A percentile compares a stretch with the other conserved stretches of the same genome.
Conservation (phyloP, 2,113 vertebrate species). For the Psammodynastes pulverulentus region DNA sequence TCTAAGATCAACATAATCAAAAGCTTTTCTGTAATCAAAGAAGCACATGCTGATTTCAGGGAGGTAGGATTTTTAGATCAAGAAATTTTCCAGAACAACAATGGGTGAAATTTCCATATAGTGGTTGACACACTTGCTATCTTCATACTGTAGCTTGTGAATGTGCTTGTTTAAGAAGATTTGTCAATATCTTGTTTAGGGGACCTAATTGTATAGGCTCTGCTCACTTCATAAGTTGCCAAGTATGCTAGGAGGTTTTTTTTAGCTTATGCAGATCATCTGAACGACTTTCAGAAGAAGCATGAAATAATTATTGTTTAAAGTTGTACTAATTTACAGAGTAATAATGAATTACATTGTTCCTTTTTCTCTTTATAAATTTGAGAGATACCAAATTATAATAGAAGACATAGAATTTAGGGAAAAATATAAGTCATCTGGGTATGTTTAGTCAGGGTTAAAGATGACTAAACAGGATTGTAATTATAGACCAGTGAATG, state of each 20-base stretch:
- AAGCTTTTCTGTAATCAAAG: background rate
- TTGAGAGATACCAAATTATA: background rate
- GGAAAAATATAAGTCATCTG: background rate
- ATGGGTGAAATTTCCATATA: background rate
- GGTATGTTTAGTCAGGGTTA: background rate
- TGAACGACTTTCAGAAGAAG: background rate
- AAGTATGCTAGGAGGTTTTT: background rate
- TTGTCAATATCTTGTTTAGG: background rate
- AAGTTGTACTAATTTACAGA: background rate
- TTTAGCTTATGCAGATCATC: background rate
- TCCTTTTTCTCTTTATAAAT: background rate
- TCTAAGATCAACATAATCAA: background rate
- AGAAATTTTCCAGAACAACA: background rate
- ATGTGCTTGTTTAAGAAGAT: background rate
- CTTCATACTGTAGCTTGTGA: background rate
- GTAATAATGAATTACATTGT: background rate
- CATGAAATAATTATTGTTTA: background rate
- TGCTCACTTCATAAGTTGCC: background rate
- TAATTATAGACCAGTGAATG: background rate
- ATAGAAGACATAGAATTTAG: background rate
- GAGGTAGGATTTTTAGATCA: background rate
- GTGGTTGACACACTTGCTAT: background rate
- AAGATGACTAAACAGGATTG: conserved; percentile 23
- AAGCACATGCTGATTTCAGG: background rate
- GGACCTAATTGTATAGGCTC: background rate